phyloP scores from a whole-genome alignment of 2,797 vertebrate species.

The Coracias cyanogaster region DNA sequence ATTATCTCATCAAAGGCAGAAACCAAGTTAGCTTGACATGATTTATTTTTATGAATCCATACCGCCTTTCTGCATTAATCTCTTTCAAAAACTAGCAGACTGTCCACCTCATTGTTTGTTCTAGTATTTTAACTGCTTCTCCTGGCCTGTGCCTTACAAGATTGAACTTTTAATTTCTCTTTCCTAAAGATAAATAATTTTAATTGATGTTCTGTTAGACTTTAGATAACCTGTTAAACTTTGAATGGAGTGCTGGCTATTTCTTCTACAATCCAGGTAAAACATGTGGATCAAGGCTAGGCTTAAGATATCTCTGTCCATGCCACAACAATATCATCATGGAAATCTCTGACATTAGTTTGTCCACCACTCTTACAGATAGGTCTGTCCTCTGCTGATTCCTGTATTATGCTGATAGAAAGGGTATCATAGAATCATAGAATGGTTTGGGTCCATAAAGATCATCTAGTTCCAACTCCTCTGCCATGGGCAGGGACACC shows the following conservation, averaged over 20 bases:
- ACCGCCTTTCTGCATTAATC: background rate
- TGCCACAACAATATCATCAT: background rate
- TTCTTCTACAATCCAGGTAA: background rate
- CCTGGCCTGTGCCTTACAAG: background rate
- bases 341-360: background rate
- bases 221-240: background rate
- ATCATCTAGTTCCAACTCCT: background rate
- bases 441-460: background rate
- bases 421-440: background rate
- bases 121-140: background rate
- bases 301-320: background rate
- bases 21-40: conserved; percentile 54
- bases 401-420: background rate
- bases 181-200: background rate
- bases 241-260: background rate
- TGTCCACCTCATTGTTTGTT: background rate
- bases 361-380: background rate
- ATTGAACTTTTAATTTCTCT: background rate
- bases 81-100: conserved; percentile 1
- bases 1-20: conserved; percentile 68
- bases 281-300: background rate
- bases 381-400: background rate
- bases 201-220: background rate
- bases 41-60: conserved; percentile 55
- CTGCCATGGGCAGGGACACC: background rate